These are phyloP conservation scores for Linyphia triangularis DNA, from an alignment of 2,888 invertebrate species.

Conservation along the genomic window DNA sequence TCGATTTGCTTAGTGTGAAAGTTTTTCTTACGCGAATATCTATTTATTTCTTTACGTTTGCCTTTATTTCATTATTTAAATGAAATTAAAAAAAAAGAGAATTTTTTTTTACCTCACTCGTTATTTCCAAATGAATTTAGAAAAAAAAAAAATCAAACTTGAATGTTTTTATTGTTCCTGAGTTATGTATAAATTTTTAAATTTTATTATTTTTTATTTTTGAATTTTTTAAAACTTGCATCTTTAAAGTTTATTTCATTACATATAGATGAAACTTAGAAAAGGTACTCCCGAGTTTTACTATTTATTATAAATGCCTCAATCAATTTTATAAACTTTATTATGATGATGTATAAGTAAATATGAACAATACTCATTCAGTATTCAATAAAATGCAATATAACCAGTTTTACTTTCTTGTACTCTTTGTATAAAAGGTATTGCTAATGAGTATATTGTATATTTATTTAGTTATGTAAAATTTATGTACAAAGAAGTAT, in stretches of 20 bases:
- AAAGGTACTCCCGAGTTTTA: too few species aligned
- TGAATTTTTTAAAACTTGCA: slow-evolving; percentile 14
- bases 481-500: too few species aligned
- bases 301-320: neutral
- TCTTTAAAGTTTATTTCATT: neutral
- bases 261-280: neutral
- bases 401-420: neutral
- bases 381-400: neutral
- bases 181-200: slow-evolving; percentile 21
- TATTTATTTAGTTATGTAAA: too few species aligned
- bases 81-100: neutral
- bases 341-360: neutral
- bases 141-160: neutral
- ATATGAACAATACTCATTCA: neutral
- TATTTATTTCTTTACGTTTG: neutral
- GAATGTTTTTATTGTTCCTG: neutral
- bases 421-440: too few species aligned
- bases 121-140: neutral
- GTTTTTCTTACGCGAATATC: neutral
- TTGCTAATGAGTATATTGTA: too few species aligned
- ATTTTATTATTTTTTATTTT: slow-evolving; percentile 28
- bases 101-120: neutral
- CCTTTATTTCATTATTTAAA: neutral
- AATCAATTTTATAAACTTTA: neutral
- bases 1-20: neutral